A percentile compares a stretch with the other conserved stretches of the same genome.
phyloP scores from a whole-genome alignment of 1,140 invertebrate species.

The roundworm (Caenorhabditis elegans) region DNA sequence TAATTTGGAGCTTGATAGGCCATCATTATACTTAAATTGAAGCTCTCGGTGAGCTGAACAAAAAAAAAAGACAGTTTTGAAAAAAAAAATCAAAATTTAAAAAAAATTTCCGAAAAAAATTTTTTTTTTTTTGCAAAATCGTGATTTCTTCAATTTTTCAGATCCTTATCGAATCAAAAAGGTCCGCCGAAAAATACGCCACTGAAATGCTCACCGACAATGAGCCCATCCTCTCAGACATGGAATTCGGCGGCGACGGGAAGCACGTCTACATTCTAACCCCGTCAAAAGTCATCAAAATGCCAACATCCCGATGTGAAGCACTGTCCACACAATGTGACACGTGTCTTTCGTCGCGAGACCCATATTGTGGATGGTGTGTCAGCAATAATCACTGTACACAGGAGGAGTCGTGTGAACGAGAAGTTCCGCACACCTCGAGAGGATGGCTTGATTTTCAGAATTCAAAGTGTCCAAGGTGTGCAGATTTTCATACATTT shows the following conservation, averaged over 20 bases:
- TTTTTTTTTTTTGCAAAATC: conserved; percentile 8
- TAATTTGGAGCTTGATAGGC: too few relatives aligned
- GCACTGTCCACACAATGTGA: conserved; percentile 53
- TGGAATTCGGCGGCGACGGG: conserved; percentile 46
- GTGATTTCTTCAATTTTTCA: not conserved
- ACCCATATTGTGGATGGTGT: conserved; percentile 66
- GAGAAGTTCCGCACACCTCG: conserved; percentile 33
- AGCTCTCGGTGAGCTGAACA: too few relatives aligned
- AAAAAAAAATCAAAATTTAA: too few relatives aligned
- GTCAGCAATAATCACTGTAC: conserved; percentile 42
- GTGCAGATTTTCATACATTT: too few relatives aligned
- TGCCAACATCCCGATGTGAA: conserved; percentile 50
- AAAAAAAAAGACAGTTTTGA: too few relatives aligned
- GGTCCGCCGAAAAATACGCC: conserved; percentile 28
- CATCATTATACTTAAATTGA: too few relatives aligned
- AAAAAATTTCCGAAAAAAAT: too few relatives aligned
- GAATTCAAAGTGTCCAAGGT: conserved; percentile 60
- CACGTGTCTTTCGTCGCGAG: conserved; percentile 55
- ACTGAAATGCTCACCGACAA: conserved; percentile 35
- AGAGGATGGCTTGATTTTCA: conserved; percentile 63
- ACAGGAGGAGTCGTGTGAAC: conserved; percentile 46
- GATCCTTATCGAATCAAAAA: conserved; percentile 28
- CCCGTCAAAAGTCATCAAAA: conserved; percentile 54
- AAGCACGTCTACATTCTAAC: conserved; percentile 46
- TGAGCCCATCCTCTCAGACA: conserved; percentile 49